These are phyloP conservation scores for Crenichthys baileyi DNA, from an alignment of 2,797 vertebrate species.

Conservation along the genomic window DNA sequence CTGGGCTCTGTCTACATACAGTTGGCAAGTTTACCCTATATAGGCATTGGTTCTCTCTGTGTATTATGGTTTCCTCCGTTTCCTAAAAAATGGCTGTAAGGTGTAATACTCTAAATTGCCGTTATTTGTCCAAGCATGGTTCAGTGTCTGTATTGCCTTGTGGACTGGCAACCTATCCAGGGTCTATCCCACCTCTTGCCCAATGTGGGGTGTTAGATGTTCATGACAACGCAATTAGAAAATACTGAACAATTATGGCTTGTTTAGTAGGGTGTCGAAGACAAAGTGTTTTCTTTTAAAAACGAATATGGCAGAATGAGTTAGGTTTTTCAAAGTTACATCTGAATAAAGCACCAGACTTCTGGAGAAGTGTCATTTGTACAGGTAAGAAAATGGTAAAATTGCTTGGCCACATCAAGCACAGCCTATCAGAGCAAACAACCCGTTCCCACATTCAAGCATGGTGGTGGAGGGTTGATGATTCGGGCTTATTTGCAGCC, in stretches of 20 bases:
- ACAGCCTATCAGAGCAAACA: neutral
- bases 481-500: neutral
- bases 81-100: neutral
- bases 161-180: neutral
- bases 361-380: too few relatives aligned
- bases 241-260: too few relatives aligned
- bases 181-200: neutral
- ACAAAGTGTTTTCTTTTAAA: neutral
- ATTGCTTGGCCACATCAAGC: neutral
- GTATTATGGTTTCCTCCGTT: neutral
- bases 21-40: neutral
- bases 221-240: too few relatives aligned
- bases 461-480: neutral
- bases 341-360: too few relatives aligned
- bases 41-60: neutral
- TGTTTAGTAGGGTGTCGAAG: too few relatives aligned
- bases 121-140: neutral
- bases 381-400: neutral
- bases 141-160: neutral
- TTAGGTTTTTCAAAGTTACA: neutral
- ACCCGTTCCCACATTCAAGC: neutral
- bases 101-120: neutral
- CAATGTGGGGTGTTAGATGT: neutral
- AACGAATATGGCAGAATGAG: neutral
- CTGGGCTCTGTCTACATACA: neutral